Conservation (phyloP, 2,113 vertebrate genomes). For the Piaya cayana region DNA sequence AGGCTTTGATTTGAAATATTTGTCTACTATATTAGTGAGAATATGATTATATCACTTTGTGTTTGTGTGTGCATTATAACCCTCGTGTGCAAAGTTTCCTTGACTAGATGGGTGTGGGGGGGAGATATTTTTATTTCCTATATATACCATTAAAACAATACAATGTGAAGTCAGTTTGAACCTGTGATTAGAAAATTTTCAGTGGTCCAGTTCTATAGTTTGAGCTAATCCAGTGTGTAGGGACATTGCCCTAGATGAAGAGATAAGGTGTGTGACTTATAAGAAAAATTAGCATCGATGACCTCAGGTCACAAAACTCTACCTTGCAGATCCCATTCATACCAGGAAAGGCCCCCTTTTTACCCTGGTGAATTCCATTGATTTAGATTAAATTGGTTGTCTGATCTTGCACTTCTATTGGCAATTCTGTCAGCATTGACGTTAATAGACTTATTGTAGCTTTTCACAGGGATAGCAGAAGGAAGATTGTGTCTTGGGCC, state of each 20-base stretch:
- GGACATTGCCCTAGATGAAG: not conserved
- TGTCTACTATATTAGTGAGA: not conserved
- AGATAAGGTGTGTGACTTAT: not conserved
- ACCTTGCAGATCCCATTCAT: not conserved
- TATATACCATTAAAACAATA: rapidly evolving
- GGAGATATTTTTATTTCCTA: too few relatives aligned
- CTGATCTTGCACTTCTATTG: not conserved
- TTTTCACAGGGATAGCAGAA: not conserved
- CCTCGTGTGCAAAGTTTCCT: not conserved
- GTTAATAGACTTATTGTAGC: not conserved
- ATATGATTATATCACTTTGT: not conserved
- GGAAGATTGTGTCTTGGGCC: not conserved
- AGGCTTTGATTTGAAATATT: not conserved
- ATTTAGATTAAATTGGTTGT: not conserved
- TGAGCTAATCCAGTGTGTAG: not conserved
- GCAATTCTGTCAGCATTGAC: not conserved
- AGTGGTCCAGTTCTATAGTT: not conserved
- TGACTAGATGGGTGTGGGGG: too few relatives aligned
- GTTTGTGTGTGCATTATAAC: too few relatives aligned
- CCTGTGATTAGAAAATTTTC: not conserved
- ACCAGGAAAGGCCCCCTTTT: not conserved
- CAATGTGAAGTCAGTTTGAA: not conserved
- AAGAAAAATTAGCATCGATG: not conserved
- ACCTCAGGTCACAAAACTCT: not conserved
- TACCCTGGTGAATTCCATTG: not conserved